These are phyloP conservation scores for Pelobates fuscus DNA, from an alignment of 2,113 vertebrate species.

Conservation along the genomic window DNA sequence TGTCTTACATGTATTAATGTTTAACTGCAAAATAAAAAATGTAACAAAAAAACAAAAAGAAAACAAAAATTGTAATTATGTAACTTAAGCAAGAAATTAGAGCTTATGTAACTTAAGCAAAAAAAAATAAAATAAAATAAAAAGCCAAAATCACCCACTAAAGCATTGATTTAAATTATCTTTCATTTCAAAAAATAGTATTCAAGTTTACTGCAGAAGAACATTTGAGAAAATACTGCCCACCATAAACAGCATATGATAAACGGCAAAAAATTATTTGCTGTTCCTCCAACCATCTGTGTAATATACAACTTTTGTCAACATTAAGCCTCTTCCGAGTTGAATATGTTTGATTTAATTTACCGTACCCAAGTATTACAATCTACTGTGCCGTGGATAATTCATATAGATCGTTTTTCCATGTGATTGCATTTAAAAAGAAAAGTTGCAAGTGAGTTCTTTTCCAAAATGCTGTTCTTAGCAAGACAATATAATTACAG, in stretches of 20 bases:
- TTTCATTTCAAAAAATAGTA: not conserved
- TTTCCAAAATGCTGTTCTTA: conserved; percentile 51
- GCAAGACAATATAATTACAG: conserved; percentile 53
- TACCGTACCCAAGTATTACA: conserved; percentile 31
- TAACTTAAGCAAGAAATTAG: not conserved
- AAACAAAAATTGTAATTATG: not conserved
- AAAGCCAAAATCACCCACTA: not conserved
- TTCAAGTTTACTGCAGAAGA: not conserved
- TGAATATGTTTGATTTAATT: conserved; percentile 48
- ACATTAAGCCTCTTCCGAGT: conserved; percentile 46
- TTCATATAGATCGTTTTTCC: conserved; percentile 49
- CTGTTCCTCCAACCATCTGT: conserved; percentile 43
- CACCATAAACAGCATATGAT: conserved; percentile 35
- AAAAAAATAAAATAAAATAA: not conserved
- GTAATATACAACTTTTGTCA: conserved; percentile 43
- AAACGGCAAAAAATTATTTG: conserved; percentile 29
- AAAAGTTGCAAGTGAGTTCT: conserved; percentile 40
- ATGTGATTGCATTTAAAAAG: conserved; percentile 32
- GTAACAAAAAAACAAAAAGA: too few species aligned
- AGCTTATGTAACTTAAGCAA: not conserved
- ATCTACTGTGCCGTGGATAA: conserved; percentile 38
- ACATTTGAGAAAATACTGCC: conserved; percentile 19
- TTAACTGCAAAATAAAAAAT: too few species aligned
- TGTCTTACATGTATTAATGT: too few species aligned
- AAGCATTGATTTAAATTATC: not conserved